Conservation (phyloP, 2,113 vertebrate genomes). For the Eolophus roseicapilla region DNA sequence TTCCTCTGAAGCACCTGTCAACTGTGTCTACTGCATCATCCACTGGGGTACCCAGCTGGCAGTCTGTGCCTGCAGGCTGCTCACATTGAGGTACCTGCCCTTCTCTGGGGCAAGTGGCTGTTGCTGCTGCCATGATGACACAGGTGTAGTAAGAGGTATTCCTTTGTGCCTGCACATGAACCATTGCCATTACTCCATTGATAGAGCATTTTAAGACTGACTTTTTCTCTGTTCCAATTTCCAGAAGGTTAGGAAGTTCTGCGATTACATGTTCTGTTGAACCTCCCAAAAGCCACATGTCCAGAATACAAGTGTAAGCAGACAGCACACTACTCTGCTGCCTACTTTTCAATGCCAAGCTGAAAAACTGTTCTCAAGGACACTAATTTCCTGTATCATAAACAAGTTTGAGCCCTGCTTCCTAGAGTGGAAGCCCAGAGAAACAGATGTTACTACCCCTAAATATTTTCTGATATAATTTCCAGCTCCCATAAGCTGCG, state of each 20-base stretch:
- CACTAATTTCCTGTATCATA: neutral
- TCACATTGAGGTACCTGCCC: neutral
- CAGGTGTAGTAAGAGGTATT: neutral
- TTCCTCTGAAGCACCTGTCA: neutral
- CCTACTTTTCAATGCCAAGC: neutral
- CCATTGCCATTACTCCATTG: neutral
- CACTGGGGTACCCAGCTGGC: neutral
- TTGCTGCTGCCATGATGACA: neutral
- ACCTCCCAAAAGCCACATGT: neutral
- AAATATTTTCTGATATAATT: neutral
- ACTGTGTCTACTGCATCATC: neutral
- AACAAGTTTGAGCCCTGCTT: neutral
- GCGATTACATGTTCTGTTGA: neutral
- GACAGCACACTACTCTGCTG: neutral
- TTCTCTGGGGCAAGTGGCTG: neutral
- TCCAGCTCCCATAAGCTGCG: neutral
- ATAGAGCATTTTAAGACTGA: neutral
- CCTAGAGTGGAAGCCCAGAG: neutral
- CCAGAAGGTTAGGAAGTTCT: neutral
- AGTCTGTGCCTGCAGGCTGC: neutral
- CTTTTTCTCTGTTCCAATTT: neutral
- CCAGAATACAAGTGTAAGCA: neutral
- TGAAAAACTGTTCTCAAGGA: neutral
- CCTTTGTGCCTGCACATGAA: neutral
- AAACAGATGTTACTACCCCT: neutral